phyloP scores from a whole-genome alignment of 2,797 vertebrate species.

The Gallinago solitaria region DNA sequence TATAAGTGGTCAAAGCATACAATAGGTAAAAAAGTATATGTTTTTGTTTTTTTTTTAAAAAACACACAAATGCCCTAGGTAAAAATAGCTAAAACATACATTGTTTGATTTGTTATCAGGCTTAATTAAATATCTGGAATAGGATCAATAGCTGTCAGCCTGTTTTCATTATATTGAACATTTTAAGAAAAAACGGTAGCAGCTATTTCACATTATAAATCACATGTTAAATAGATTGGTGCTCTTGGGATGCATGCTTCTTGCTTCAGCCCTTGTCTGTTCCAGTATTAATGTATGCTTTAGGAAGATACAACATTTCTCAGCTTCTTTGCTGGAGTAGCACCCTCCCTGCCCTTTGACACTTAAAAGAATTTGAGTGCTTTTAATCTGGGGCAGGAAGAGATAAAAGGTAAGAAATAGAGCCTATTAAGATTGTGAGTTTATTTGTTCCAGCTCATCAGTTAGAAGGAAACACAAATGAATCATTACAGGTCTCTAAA shows the following conservation, averaged over 20 bases:
- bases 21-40: background rate
- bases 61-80: background rate
- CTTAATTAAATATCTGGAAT: background rate
- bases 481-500: background rate
- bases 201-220: background rate
- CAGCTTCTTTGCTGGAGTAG: background rate
- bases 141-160: background rate
- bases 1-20: background rate
- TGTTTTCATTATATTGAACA: background rate
- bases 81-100: background rate
- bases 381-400: background rate
- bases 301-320: background rate
- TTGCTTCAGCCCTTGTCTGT: background rate
- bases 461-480: background rate
- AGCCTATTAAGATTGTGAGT: background rate
- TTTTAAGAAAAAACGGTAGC: background rate
- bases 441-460: background rate
- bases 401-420: background rate
- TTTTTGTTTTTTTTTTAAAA: background rate
- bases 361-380: background rate
- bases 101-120: background rate
- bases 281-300: background rate
- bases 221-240: background rate
- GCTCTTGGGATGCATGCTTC: background rate
- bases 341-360: background rate